These are phyloP conservation scores for Zaprionus ornatus DNA, from an alignment of 1,140 invertebrate genomes.

Conservation along the genomic window DNA sequence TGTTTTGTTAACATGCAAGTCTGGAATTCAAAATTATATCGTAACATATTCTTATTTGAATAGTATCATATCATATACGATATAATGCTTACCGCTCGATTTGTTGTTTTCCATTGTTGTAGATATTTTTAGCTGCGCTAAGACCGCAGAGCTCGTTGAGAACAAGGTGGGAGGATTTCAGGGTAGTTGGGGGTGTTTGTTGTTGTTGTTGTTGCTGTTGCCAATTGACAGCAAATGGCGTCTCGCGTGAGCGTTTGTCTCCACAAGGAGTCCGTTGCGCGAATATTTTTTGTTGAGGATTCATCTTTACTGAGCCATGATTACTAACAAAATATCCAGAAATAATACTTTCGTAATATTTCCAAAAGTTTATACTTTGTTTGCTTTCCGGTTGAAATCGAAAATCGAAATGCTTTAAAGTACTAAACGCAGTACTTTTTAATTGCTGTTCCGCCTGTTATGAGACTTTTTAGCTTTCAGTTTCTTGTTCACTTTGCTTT, in stretches of 20 bases:
- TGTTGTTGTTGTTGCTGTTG: constrained; percentile 38
- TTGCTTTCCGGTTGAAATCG: constrained; percentile 42
- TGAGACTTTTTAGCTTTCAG: constrained; percentile 10
- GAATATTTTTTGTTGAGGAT: constrained; percentile 86
- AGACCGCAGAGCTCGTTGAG: constrained; percentile 32
- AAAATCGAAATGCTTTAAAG: constrained; percentile 43
- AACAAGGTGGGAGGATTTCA: constrained; percentile 23
- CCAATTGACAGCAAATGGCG: constrained; percentile 63
- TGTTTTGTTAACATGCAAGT: constrained; percentile 66
- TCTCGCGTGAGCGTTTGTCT: constrained; percentile 86
- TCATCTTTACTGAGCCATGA: constrained; percentile 91
- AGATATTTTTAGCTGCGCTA: constrained; percentile 44
- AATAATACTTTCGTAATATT: constrained; percentile 82
- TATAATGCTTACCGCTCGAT: constrained; percentile 61
- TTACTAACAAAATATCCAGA: constrained; percentile 84
- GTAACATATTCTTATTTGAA: background rate
- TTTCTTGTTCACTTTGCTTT: constrained; percentile 25
- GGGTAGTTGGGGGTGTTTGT: constrained; percentile 12
- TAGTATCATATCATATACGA: background rate
- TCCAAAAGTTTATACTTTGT: constrained; percentile 57
- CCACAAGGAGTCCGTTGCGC: constrained; percentile 87
- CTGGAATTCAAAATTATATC: constrained; percentile 24
- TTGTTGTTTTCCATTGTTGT: constrained; percentile 71
- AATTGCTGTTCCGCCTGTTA: constrained; percentile 21
- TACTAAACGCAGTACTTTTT: constrained; percentile 55